phyloP scores from a whole-genome alignment of 2,797 vertebrate species.

The Sarcoramphus papa region DNA sequence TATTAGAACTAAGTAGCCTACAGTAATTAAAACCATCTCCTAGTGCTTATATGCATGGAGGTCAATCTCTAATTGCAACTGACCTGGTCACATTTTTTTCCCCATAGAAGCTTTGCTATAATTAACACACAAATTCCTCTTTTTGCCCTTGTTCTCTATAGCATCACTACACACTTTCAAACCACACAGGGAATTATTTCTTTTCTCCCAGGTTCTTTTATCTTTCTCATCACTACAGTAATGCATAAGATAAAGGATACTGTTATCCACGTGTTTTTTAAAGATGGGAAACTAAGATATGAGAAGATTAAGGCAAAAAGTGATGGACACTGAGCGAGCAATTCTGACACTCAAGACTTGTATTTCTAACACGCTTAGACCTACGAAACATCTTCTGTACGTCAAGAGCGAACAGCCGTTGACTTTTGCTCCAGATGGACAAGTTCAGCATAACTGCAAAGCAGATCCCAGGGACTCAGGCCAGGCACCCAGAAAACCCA shows the following conservation, averaged over 20 bases:
- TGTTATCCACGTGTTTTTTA: background rate
- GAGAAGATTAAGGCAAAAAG: background rate
- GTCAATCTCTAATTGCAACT: background rate
- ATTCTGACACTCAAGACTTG: background rate
- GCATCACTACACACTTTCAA: background rate
- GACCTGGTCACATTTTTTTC: background rate
- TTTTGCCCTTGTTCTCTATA: background rate
- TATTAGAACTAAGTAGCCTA: background rate
- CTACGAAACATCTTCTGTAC: background rate
- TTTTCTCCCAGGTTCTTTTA: background rate
- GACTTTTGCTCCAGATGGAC: background rate
- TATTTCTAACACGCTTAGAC: background rate
- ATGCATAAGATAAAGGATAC: background rate
- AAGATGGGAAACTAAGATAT: background rate
- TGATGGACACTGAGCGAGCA: accelerated
- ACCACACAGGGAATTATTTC: background rate
- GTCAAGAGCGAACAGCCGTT: background rate
- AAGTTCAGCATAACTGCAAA: background rate
- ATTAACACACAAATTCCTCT: background rate
- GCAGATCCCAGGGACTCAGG: background rate
- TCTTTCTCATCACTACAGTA: background rate
- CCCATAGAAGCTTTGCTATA: background rate
- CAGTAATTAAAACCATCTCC: background rate
- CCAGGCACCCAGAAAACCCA: background rate
- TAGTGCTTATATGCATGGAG: background rate